phyloP scores from a whole-genome alignment of 92 coral and sea anemone species.

The Palythoa grandiflora region DNA sequence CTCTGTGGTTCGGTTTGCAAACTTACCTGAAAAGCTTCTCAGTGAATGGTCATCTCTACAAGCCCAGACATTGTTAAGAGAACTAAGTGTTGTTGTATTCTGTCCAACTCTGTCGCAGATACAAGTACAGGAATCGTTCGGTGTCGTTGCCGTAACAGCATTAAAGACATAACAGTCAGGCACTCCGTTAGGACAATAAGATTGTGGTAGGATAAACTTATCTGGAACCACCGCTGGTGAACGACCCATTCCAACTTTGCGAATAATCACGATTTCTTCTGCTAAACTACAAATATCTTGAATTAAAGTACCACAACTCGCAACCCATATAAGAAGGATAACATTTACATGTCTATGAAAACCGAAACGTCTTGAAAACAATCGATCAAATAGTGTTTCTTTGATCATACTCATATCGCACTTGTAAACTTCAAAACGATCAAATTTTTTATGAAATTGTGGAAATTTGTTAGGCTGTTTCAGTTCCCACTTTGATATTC shows the following conservation, averaged over 20 bases:
- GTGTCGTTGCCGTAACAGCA: neutral
- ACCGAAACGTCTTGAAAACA: neutral
- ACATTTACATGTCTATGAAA: neutral
- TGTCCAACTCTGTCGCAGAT: neutral
- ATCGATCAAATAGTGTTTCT: neutral
- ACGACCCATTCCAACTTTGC: neutral
- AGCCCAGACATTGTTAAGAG: neutral
- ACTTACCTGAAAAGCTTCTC: neutral
- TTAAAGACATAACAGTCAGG: neutral
- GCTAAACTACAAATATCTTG: neutral
- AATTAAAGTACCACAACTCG: neutral
- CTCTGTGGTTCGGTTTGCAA: neutral
- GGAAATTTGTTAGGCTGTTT: neutral
- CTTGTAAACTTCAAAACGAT: neutral
- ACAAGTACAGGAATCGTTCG: neutral
- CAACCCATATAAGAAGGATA: neutral
- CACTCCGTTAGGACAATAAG: constrained; percentile 15
- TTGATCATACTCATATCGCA: neutral
- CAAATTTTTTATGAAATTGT: neutral
- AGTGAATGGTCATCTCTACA: neutral
- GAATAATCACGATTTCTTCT: neutral
- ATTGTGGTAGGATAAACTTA: neutral
- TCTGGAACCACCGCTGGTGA: neutral
- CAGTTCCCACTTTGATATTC: neutral
- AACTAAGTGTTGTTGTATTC: neutral